Evolutionary conservation across 1,140 invertebrate genomes (phyloP), one percentile per base, ranked within the genome.

Genomic region (Ladona fulva): DNA sequence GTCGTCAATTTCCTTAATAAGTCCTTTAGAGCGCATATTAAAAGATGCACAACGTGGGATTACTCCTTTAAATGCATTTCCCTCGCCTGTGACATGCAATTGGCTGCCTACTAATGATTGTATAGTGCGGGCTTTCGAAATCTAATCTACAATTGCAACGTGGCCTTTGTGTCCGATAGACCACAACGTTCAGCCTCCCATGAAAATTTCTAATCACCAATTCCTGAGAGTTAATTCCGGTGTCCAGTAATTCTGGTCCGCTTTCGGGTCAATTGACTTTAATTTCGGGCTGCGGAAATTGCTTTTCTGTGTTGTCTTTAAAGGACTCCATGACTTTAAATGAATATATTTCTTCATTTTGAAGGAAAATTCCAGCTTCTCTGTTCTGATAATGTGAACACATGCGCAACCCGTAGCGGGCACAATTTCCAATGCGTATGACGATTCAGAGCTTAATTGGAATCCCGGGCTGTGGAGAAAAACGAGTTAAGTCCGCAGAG

Each of bases 201-300:
- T 66, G n/a, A 66, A 66, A 66, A 19, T 66, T 66, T 66, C 52
- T 66, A 66, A 66, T 66, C 52, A 22, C 52, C 52, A 66, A 66
- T 66, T 66, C 52, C 52, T 66, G 52, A 66, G 52, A 66, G 52
- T 66, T 66, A 66, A 66, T 66, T 66, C 52, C 52, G 52, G 52
- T 66, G 52, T 66, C 16, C 52, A 22, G 52, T 66, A 66, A 66
- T 66, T 66, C n/a, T 22, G 5, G 14, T 6, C n/a, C 52, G 52
- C 52, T 66, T 66, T 66, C 52, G 52, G 52, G 52, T 66, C 52
- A 66, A 66, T 66, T 66, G 52, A 66, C 52, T 66, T 66, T 66
- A 66, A 66, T 66, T 66, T 66, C n/a, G 52, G 3, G 16, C 52
- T 5, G 1, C 52, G n/a, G 52, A 66, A 19, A 66, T 66, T 66